Base-by-base conservation (phyloP, 2,113 vertebrate species). In the Dasyprocta punctata region DNA sequence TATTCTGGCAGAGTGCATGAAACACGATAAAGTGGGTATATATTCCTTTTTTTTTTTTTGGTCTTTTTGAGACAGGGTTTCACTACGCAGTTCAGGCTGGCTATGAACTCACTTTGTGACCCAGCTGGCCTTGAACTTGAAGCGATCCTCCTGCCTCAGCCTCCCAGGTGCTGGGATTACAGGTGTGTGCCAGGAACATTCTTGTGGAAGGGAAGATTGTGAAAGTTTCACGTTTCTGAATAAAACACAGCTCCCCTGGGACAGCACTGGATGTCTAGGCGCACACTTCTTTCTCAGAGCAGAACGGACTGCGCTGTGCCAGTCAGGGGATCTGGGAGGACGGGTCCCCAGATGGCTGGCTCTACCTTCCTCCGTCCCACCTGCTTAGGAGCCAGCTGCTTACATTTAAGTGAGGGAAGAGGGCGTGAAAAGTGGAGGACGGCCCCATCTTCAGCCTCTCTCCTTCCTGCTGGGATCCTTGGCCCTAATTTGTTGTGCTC, bases 301-400 rank as follows among this genome's bases (percentile, higher is more conserved):
- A 81, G 83, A 75, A 93, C 5, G 49, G 94, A 82, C 60, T 47
- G 65, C 54, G n/a, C 17, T 6, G 8, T 49, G 61, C 63, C 90
- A 95, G 91, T 65, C 73, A 4, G 80, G 61, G 85, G 75, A 85
- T 85, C 89, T 22, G 82, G 54, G 77, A 75, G 91, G 88, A 69
- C 11, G 87, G 30, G 30, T 7, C 47, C 38, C 87, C 90, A 78
- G 52, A 65, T 20, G 85, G 85, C 49, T 4, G 73, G 65, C 38
- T 54, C 71, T 24, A 38, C 63, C 69, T 82, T 38, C 26, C 7
- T 80, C 44, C 11, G 2, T 41, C 69, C 85, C 36, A 16, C 5
- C 0, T 1, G 13, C 16, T 52, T 44, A 17, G 30, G 38, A 56
- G 28, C 9, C 80, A 81, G 80, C 41, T 77, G 58, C 38, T 94